Conservation (phyloP, 2,888 invertebrate species). For the Leptinotarsa juncta region DNA sequence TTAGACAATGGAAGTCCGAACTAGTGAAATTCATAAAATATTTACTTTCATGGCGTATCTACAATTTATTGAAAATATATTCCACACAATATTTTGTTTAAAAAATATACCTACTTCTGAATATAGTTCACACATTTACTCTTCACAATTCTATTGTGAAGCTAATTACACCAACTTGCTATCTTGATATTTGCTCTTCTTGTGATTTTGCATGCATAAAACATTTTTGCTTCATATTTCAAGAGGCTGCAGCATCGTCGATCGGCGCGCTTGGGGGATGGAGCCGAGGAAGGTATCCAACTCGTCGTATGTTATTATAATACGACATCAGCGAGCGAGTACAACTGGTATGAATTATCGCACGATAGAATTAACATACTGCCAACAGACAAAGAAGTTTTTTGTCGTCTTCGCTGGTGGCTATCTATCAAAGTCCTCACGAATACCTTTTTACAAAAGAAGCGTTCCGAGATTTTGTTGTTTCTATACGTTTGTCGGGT, state of each 20-base stretch:
- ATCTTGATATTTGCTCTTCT: conserved; percentile 41
- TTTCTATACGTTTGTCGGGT: conserved; percentile 51
- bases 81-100: too few relatives aligned
- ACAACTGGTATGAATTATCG: conserved; percentile 60
- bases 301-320: conserved; percentile 57
- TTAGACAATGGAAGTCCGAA: too few relatives aligned
- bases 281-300: conserved; percentile 30
- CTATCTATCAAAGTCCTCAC: conserved; percentile 60
- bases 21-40: too few relatives aligned
- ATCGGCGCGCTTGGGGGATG: neutral
- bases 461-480: conserved; percentile 37
- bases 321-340: conserved; percentile 56
- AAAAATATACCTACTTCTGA: too few relatives aligned
- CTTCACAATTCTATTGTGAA: too few relatives aligned
- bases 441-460: conserved; percentile 36
- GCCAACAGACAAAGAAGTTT: conserved; percentile 59
- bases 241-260: conserved; percentile 25
- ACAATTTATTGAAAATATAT: too few relatives aligned
- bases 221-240: conserved; percentile 45
- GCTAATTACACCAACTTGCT: conserved; percentile 40
- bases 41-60: too few relatives aligned
- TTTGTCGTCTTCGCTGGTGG: conserved; percentile 59
- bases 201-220: conserved; percentile 44
- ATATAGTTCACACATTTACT: too few relatives aligned
- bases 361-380: conserved; percentile 60